Percentiles rank a stretch among this genome's conserved stretches.
phyloP scores from a whole-genome alignment of 2,113 vertebrate genomes.

The Chionis minor region DNA sequence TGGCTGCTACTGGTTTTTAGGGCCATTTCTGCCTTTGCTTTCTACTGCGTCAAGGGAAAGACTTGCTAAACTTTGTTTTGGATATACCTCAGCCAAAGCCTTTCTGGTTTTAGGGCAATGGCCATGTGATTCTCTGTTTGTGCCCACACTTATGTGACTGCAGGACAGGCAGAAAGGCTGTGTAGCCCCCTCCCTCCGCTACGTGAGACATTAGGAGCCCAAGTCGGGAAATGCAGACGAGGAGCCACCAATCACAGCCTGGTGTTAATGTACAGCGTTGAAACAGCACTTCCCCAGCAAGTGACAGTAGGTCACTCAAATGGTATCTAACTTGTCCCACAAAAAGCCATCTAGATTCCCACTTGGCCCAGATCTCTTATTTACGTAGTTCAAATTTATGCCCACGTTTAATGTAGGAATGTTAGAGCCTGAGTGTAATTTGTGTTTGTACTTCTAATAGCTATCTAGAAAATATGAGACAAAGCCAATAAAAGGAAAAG shows the following conservation, averaged over 20 bases:
- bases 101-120: not conserved
- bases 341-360: not conserved
- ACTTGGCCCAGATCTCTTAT: not conserved
- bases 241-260: not conserved
- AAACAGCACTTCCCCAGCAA: not conserved
- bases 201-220: not conserved
- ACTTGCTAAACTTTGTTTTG: not conserved
- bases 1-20: not conserved
- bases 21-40: not conserved
- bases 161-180: not conserved
- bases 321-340: not conserved
- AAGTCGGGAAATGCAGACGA: fast-evolving
- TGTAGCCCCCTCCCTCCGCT: not conserved
- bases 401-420: not conserved
- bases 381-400: constrained; percentile 4
- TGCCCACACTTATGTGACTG: not conserved
- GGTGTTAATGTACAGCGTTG: not conserved
- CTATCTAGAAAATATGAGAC: constrained; percentile 71
- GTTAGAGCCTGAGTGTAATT: constrained; percentile 49
- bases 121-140: not conserved
- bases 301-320: not conserved
- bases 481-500: constrained; percentile 80
- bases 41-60: not conserved
- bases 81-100: not conserved
- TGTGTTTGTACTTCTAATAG: constrained; percentile 66